Conservation (phyloP, 2,113 vertebrate genomes). For the Platysternon megacephalum region DNA sequence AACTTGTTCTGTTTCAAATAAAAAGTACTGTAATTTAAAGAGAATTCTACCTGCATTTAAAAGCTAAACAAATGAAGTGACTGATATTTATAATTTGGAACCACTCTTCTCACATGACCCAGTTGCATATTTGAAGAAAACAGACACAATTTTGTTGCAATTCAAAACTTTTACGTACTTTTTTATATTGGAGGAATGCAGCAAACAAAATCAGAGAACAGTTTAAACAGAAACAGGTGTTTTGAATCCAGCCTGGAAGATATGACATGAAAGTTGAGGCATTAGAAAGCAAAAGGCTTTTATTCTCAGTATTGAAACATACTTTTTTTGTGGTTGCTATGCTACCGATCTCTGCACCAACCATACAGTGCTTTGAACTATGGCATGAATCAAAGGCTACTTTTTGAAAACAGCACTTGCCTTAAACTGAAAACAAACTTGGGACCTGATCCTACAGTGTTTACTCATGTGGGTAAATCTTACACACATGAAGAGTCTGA, state of each 20-base stretch:
- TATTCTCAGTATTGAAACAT: constrained; percentile 63
- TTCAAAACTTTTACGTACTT: background rate
- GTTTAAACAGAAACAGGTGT: constrained; percentile 46
- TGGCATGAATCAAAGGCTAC: background rate
- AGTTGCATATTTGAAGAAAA: background rate
- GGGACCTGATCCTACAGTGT: background rate
- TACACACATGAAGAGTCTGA: background rate
- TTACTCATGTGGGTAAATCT: background rate
- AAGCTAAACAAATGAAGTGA: background rate
- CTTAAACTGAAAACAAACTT: background rate
- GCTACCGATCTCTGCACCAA: constrained; percentile 27
- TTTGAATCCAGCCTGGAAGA: constrained; percentile 42
- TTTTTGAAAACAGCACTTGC: background rate
- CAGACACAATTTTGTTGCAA: constrained; percentile 1
- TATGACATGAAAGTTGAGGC: constrained; percentile 49
- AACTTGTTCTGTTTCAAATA: background rate
- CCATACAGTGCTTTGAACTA: constrained; percentile 1
- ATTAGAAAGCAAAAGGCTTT: constrained; percentile 60
- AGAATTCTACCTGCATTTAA: background rate
- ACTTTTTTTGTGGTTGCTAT: constrained; percentile 54
- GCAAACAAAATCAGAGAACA: background rate
- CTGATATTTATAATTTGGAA: background rate
- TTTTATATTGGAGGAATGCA: constrained; percentile 12
- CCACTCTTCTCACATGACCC: background rate
- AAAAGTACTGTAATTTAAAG: background rate